These are phyloP conservation scores for Leucophenga montana DNA, from an alignment of 2,888 invertebrate genomes.

Conservation along the genomic window DNA sequence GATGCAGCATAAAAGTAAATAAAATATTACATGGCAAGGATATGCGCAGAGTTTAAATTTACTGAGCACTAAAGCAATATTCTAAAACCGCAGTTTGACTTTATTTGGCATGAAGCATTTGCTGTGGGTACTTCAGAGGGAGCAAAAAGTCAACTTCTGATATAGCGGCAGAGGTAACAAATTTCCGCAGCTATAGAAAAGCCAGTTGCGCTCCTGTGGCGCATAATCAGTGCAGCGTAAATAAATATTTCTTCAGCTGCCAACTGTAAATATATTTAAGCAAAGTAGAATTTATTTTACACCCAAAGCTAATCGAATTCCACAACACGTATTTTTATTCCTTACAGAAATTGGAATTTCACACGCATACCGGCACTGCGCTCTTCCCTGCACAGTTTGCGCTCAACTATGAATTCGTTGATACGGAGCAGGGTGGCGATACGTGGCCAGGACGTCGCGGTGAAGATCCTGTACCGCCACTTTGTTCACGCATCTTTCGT, in stretches of 20 bases:
- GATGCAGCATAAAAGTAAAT: not conserved
- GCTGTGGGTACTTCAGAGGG: not conserved
- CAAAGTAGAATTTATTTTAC: too few relatives aligned
- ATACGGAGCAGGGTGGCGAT: constrained; percentile 84
- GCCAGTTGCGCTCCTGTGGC: too few relatives aligned
- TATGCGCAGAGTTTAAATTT: constrained; percentile 57
- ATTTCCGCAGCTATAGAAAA: too few relatives aligned
- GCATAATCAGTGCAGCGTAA: too few relatives aligned
- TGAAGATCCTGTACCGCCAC: constrained; percentile 72
- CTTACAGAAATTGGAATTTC: constrained; percentile 75
- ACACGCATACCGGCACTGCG: constrained; percentile 82
- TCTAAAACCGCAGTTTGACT: constrained; percentile 31
- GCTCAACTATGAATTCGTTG: constrained; percentile 87
- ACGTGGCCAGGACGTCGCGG: constrained; percentile 75
- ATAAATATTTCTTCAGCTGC: too few relatives aligned
- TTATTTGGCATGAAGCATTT: constrained; percentile 3
- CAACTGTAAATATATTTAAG: too few relatives aligned
- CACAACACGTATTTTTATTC: not conserved
- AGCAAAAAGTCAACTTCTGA: not conserved
- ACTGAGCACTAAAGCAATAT: constrained; percentile 34
- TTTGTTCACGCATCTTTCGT: constrained; percentile 79
- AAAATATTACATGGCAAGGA: constrained; percentile 25
- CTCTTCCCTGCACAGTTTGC: constrained; percentile 84
- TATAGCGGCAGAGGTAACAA: too few relatives aligned
- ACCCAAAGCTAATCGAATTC: not conserved